These are phyloP conservation scores for Diorhabda sublineata DNA, from an alignment of 1,140 invertebrate genomes.

Conservation along the genomic window DNA sequence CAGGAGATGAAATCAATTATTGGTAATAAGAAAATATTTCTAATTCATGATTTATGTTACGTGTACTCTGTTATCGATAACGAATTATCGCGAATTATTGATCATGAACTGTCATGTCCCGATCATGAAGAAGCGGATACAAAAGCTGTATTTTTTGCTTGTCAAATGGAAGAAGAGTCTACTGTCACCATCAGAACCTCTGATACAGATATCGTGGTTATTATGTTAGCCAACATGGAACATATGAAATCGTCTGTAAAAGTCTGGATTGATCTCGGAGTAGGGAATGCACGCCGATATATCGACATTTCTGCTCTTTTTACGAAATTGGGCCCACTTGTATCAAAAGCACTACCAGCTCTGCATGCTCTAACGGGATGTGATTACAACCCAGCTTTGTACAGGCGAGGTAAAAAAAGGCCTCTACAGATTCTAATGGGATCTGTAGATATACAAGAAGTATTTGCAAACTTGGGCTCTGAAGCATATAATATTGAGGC, in stretches of 20 bases:
- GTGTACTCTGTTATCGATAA: slow-evolving; percentile 13
- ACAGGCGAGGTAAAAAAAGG: slow-evolving; percentile 18
- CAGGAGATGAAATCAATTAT: slow-evolving; percentile 17
- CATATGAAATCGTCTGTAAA: slow-evolving; percentile 18
- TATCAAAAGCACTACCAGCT: slow-evolving; percentile 18
- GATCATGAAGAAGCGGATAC: slow-evolving; percentile 16
- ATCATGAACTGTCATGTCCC: slow-evolving; percentile 17
- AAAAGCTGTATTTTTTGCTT: slow-evolving; percentile 10
- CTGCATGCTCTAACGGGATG: slow-evolving; percentile 13
- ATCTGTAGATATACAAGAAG: background rate
- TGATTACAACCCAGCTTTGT: slow-evolving; percentile 4
- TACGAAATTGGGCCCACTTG: slow-evolving; percentile 12
- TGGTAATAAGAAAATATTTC: slow-evolving; percentile 19
- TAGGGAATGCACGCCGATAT: slow-evolving; percentile 23
- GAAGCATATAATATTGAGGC: background rate
- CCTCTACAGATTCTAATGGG: background rate
- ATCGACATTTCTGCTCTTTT: slow-evolving; percentile 22
- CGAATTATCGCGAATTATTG: slow-evolving; percentile 18
- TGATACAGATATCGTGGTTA: slow-evolving; percentile 20
- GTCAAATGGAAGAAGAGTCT: slow-evolving; percentile 16
- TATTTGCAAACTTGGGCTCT: background rate
- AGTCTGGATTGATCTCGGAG: slow-evolving; percentile 22
- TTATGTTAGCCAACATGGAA: slow-evolving; percentile 22
- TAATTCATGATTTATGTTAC: slow-evolving; percentile 22
- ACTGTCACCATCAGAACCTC: slow-evolving; percentile 20